phyloP scores from a whole-genome alignment of 2,113 vertebrate genomes.

The Xiphophorus couchianus region DNA sequence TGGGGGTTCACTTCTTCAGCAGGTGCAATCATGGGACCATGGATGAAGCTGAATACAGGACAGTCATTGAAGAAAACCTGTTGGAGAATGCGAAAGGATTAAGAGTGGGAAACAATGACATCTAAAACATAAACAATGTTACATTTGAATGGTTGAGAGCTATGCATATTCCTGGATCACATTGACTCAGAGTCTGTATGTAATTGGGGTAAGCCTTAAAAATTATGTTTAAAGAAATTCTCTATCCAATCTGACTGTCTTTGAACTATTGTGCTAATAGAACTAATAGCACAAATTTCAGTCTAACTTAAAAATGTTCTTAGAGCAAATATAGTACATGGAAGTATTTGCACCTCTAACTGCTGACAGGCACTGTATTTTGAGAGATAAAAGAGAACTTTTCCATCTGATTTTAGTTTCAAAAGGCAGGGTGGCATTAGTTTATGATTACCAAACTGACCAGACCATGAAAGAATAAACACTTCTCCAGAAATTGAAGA shows the following conservation, averaged over 20 bases:
- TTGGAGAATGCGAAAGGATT: no score
- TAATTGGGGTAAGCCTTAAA: neutral
- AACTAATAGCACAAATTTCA: neutral
- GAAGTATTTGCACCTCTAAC: neutral
- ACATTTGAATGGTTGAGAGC: no score
- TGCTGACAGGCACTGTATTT: neutral
- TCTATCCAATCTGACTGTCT: neutral
- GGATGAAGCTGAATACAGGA: no score
- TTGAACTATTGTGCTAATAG: neutral
- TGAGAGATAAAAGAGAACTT: slow-evolving; percentile 14
- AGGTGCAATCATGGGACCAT: no score
- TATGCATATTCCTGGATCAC: no score
- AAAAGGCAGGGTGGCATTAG: slow-evolving; percentile 27
- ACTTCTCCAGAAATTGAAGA: slow-evolving; percentile 12
- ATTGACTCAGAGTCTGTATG: neutral
- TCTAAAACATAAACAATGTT: no score
- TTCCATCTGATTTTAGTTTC: slow-evolving; percentile 19
- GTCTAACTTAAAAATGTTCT: neutral
- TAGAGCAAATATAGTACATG: neutral
- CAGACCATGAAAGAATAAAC: slow-evolving; percentile 45
- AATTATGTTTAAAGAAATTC: neutral
- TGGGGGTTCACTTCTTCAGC: no score
- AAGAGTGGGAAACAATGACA: no score
- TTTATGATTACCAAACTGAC: slow-evolving; percentile 4
- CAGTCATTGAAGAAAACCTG: no score